A percentile compares a stretch with the other conserved stretches of the same genome.
phyloP scores from a whole-genome alignment of 2,888 invertebrate genomes.

The Micoletzkya japonica region DNA sequence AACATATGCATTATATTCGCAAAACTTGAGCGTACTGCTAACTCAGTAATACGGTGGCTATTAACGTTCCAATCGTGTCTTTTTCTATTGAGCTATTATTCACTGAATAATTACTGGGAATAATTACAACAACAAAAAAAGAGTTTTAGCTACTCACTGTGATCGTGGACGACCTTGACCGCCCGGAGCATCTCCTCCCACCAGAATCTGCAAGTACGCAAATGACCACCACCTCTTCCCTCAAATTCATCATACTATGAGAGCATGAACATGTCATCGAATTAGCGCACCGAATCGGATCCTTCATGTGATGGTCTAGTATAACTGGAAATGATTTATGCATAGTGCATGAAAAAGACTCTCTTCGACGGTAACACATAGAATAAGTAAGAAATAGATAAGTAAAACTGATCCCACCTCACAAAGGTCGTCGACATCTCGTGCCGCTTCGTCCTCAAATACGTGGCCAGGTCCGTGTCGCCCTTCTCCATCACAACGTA shows the following conservation, averaged over 20 bases:
- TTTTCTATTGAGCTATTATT: too few species aligned
- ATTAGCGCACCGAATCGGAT: too few species aligned
- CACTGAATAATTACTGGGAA: too few species aligned
- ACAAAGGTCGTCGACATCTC: constrained; percentile 17
- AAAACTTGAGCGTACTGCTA: too few species aligned
- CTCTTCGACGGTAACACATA: neutral
- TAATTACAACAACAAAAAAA: neutral
- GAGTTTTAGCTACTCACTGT: too few species aligned
- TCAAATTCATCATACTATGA: too few species aligned
- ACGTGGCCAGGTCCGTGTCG: constrained; percentile 81
- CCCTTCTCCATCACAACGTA: constrained; percentile 90
- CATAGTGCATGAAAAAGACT: too few species aligned
- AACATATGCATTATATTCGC: neutral
- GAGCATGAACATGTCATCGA: too few species aligned
- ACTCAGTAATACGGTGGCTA: neutral
- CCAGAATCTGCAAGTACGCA: constrained; percentile 72
- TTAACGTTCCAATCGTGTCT: neutral
- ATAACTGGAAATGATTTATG: too few species aligned
- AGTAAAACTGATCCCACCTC: constrained; percentile 1
- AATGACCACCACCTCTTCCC: neutral
- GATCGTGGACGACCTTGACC: constrained; percentile 85
- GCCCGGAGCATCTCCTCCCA: constrained; percentile 92
- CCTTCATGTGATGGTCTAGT: too few species aligned
- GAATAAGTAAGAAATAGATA: neutral
- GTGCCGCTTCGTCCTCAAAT: constrained; percentile 50